Conservation (phyloP, 64 coral and sea anemone genomes). For the Exaiptasia diaphana region DNA sequence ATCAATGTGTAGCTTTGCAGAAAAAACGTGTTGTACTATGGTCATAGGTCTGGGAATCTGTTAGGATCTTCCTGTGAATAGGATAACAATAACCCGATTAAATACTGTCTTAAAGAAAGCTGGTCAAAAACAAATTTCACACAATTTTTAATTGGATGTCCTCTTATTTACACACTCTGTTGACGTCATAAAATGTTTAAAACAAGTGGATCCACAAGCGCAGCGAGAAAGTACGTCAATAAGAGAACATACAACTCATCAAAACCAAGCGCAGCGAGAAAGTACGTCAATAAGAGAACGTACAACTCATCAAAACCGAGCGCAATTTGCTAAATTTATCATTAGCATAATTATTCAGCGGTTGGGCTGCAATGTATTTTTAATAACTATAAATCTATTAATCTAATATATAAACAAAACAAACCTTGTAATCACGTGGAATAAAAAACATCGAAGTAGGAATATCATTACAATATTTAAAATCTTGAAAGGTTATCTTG, state of each 20-base stretch:
- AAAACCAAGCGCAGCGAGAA: not conserved
- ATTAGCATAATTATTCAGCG: no score
- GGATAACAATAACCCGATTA: not conserved
- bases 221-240: not conserved
- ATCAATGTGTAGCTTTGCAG: no score
- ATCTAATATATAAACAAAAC: no score
- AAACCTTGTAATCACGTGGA: conserved; percentile 96
- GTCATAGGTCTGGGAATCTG: conserved; percentile 81
- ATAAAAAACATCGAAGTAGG: conserved; percentile 94
- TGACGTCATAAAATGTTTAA: not conserved
- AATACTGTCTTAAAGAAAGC: not conserved
- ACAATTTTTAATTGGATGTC: no score
- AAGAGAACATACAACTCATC: not conserved
- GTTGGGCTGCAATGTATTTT: no score
- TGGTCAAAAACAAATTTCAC: not conserved
- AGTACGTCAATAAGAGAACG: not conserved
- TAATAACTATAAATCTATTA: no score
- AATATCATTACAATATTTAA: conserved; percentile 73
- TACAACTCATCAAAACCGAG: not conserved
- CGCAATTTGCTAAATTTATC: no score
- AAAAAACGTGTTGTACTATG: no score
- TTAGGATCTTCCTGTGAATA: conserved; percentile 82
- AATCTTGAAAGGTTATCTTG: conserved; percentile 86
- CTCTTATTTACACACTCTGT: not conserved
- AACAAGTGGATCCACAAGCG: not conserved